Percentiles rank a stretch among this genome's conserved stretches.
Conservation (phyloP, 2,113 vertebrate genomes). For the Aix galericulata region DNA sequence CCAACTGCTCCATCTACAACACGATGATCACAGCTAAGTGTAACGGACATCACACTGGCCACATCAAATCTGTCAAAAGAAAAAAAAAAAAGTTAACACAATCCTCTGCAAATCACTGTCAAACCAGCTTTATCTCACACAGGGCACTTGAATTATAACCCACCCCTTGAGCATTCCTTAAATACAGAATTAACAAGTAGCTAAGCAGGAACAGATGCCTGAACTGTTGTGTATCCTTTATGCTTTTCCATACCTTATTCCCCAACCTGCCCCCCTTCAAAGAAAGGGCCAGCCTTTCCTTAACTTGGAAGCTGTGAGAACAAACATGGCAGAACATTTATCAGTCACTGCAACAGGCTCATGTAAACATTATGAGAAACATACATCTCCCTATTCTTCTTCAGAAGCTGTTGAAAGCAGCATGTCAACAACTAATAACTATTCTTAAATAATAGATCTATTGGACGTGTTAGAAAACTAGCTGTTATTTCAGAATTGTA, state of each 20-base stretch:
- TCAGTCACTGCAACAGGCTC: background rate
- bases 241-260: background rate
- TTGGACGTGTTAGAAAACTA: background rate
- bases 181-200: background rate
- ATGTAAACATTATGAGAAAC: background rate
- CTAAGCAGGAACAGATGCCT: background rate
- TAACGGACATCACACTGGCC: slow-evolving; percentile 93
- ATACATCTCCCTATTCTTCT: background rate
- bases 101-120: background rate
- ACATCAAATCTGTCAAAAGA: slow-evolving; percentile 86
- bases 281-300: background rate
- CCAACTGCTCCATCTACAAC: slow-evolving; percentile 95
- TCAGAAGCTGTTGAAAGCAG: background rate
- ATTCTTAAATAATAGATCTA: background rate
- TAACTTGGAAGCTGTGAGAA: background rate
- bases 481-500: background rate
- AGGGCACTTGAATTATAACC: background rate
- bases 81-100: background rate
- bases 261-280: background rate
- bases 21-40: slow-evolving; percentile 93
- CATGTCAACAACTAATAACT: background rate
- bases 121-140: rapidly evolving
- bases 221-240: background rate
- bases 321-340: background rate
- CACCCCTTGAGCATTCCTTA: background rate